Evolutionary conservation across 2,113 vertebrate genomes (phyloP).

Genomic region (Campylomormyrus tamandua): DNA sequence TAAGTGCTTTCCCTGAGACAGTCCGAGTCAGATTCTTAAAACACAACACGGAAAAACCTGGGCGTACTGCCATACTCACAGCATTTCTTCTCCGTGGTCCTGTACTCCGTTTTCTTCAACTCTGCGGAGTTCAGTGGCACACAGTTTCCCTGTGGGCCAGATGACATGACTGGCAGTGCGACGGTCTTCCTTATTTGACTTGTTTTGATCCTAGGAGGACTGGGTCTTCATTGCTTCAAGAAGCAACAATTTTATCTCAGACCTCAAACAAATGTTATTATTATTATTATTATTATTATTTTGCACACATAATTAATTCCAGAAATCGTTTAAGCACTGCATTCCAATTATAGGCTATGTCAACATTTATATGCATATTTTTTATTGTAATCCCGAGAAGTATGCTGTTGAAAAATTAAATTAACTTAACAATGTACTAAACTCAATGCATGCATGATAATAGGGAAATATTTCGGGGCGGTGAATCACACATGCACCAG

Average conservation of each 20-base stretch:
- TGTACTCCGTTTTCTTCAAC: conserved; percentile 51
- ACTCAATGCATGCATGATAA: background rate
- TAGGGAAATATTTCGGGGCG: background rate
- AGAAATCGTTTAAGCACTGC: background rate
- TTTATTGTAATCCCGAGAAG: background rate
- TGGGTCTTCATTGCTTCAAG: conserved; percentile 8
- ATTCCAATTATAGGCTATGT: too few relatives aligned
- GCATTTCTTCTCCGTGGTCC: conserved; percentile 61
- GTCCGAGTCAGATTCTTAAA: background rate
- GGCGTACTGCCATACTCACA: conserved; percentile 50
- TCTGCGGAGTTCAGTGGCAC: conserved; percentile 43
- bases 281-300: background rate
- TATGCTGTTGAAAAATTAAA: background rate
- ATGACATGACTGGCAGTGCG: conserved; percentile 22
- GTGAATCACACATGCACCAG: background rate
- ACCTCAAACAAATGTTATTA: background rate
- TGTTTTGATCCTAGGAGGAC: background rate
- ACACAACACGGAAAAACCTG: background rate
- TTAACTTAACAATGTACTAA: background rate
- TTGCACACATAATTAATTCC: background rate
- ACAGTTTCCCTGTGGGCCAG: conserved; percentile 33
- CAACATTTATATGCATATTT: background rate
- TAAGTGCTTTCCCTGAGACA: background rate
- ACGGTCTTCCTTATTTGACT: background rate
- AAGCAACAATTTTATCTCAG: background rate